Conservation (phyloP, 2,888 invertebrate genomes). For the Ochropacha duplaris region DNA sequence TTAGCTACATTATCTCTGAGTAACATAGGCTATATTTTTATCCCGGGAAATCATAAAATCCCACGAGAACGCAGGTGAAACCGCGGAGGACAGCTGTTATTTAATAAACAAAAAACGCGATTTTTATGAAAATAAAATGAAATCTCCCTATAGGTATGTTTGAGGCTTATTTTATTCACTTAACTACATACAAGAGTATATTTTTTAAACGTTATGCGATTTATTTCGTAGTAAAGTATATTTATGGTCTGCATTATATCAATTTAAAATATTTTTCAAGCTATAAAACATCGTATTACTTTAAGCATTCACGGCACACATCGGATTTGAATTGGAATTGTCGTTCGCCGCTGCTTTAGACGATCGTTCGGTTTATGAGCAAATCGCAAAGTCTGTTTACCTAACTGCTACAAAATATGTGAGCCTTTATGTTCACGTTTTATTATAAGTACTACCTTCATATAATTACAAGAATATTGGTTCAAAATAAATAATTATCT, state of each 20-base stretch:
- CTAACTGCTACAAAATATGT: slow-evolving; percentile 21
- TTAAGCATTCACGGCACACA: slow-evolving; percentile 50
- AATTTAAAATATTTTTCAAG: slow-evolving; percentile 40
- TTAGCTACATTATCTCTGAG: too few relatives aligned
- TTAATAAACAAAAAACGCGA: too few relatives aligned
- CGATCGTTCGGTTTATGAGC: slow-evolving; percentile 40
- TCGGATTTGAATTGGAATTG: slow-evolving; percentile 51
- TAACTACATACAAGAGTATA: too few relatives aligned
- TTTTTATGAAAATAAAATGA: too few relatives aligned
- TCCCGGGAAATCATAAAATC: too few relatives aligned
- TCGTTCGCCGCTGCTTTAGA: slow-evolving; percentile 38
- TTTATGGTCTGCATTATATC: slow-evolving; percentile 43
- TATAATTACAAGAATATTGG: slow-evolving; percentile 36
- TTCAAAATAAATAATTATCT: too few relatives aligned
- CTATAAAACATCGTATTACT: slow-evolving; percentile 33
- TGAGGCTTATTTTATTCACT: too few relatives aligned
- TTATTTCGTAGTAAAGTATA: slow-evolving; percentile 40
- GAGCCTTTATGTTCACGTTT: slow-evolving; percentile 29
- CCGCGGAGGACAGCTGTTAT: too few relatives aligned
- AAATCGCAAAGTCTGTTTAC: slow-evolving; percentile 15
- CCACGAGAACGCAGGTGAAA: too few relatives aligned
- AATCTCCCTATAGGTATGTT: too few relatives aligned
- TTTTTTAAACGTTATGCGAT: slow-evolving; percentile 18
- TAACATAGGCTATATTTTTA: too few relatives aligned
- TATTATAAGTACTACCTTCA: too few relatives aligned